Base-by-base conservation (phyloP, 2,797 vertebrate genomes). In the Pseudochirops cupreus region DNA sequence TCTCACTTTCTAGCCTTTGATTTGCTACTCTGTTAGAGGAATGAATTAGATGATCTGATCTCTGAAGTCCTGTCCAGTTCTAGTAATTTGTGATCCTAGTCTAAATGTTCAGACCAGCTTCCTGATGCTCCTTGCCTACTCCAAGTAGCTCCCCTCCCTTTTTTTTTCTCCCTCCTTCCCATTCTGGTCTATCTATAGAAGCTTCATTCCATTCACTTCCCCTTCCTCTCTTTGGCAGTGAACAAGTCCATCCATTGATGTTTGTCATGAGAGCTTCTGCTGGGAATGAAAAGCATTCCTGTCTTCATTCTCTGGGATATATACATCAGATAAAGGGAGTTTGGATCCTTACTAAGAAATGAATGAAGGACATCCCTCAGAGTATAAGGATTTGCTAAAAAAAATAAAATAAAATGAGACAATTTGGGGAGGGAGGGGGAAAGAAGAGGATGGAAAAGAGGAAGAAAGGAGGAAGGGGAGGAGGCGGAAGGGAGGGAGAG, bases 341-440 rank as follows among this genome's bases (percentile, higher is more conserved):
- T 87, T 87, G 74, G 21, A 50, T 87, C 2, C 24, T 4, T 28
- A 87, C 1, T 87, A 46, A 74, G n/a, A 87, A 50, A 46, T 0
- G 11, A 82, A 82, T 46, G 16, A 82, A 46, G n/a, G 2, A 24
- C 9, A 46, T 46, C 33, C 62, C n/a, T 74, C 5, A 39, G 62
- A 16, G 16, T 39, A 39, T n/a, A 82, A 46, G 9, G 9, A 46
- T 46, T 46, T 82, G n/a, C 31, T 82, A 39, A 82, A 82, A 82
- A 39, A 53, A 53, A 52, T 2, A 53, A 12, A 54, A 39, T 39
- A 82, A 46, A 82, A 46, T 82, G 39, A 82, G 9, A 39, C 9
- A 46, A 9, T 29, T 28, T 11, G 2, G 3, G 39, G 1, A 4
- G 5, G 2, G 0, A 24, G n/a, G n/a, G 21, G 39, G 12, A 18